Base-by-base conservation (phyloP, 2,888 invertebrate genomes). In the Trisateles emortualis region DNA sequence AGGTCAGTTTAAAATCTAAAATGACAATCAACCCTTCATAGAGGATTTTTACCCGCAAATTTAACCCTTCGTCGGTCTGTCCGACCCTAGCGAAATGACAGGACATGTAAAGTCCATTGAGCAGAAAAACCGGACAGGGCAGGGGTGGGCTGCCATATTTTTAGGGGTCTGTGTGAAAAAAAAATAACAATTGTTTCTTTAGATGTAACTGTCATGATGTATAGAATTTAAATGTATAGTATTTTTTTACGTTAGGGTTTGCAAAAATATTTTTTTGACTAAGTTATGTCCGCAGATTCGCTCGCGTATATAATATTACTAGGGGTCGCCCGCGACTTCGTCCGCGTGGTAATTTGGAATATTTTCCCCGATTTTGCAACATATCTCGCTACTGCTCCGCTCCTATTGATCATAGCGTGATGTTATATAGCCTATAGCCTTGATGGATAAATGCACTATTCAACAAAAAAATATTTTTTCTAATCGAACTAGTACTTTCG, bases 61-160 rank as follows among this genome's bases (percentile, higher is more conserved):
- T 71, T 75, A 79, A 82, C 83, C 84, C 81, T 81, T 81, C 77
- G 74, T 74, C 53, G 52, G 59, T 42, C 52, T 52, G 57, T 45
- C 58, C 59, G 64, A 63, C 74, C 81, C 78, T 72, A 68, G 70
- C 48, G 48, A 52, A 63, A 62, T 82, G 86, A 86, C 86, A 84
- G 81, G 75, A 86, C 88, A 88, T 64, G 86, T 77, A 77, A 86
- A 86, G 49, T 82, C 87, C 88, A 88, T 88, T 86, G 81, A 78
- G 69, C 73, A 72, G 73, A 75, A 64, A 79, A 84, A 83, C 82
- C 74, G 82, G 82, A 75, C 74, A 59, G 41, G 16, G 35, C 46
- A 55, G 41, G 56, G 52, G 14, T 40, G 48, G 56, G 57, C 57
- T 52, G 40, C 35, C 29, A n/a, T 42, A 46, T 55, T 63, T 64